Evolutionary conservation across 2,888 invertebrate genomes (phyloP).

Genomic region (Alloplasta piceator): DNA sequence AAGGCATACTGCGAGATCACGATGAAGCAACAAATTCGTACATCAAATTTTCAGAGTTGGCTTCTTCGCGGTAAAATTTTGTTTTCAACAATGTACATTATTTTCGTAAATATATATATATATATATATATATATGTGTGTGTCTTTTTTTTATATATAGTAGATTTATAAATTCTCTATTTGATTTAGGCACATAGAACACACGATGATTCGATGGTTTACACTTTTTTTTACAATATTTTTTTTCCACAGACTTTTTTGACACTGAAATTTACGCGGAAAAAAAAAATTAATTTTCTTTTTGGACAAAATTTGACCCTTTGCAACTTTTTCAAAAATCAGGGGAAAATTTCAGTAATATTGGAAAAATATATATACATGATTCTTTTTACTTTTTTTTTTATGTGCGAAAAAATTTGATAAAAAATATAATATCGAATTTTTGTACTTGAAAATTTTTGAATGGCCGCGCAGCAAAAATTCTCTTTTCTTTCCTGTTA

Average conservation of each 20-base stretch:
- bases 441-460: neutral
- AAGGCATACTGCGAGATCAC: conserved; percentile 60
- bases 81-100: conserved; percentile 59
- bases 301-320: neutral
- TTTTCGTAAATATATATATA: conserved; percentile 47
- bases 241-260: neutral
- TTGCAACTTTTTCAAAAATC: no score
- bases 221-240: conserved; percentile 46
- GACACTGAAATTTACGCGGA: neutral
- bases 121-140: conserved; percentile 48
- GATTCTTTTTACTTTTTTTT: conserved; percentile 19
- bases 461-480: no score
- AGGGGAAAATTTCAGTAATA: no score
- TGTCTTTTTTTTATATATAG: conserved; percentile 32
- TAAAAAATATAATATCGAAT: neutral
- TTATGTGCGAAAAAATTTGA: neutral
- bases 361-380: neutral
- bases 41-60: conserved; percentile 37
- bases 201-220: conserved; percentile 76
- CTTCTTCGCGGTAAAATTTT: conserved; percentile 20
- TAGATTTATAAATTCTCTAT: conserved; percentile 68
- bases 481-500: no score
- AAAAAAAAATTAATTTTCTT: neutral
- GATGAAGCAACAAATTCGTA: conserved; percentile 55
- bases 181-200: conserved; percentile 80